Percentiles rank a stretch among this genome's conserved stretches.
These are phyloP conservation scores for Varanus komodoensis DNA, from an alignment of 2,113 vertebrate species.

Conservation along the genomic window DNA sequence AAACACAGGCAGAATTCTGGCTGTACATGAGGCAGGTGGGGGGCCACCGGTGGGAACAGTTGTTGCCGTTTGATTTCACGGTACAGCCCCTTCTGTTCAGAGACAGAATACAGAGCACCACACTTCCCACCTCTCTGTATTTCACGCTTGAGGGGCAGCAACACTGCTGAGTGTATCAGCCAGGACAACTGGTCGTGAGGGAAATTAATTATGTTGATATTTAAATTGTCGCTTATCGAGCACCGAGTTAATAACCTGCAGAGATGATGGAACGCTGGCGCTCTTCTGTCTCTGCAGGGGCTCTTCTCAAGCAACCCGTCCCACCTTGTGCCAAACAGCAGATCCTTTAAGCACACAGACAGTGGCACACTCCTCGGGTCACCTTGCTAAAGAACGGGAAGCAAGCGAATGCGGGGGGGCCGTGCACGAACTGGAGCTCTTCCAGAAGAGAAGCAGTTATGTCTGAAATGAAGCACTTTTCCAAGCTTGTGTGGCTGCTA, in stretches of 20 bases:
- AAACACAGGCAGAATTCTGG: not conserved
- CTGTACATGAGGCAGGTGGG: not conserved
- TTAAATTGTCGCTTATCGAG: not conserved
- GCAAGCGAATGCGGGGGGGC: not conserved
- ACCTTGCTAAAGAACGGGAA: not conserved
- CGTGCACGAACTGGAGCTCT: not conserved
- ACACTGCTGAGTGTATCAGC: not conserved
- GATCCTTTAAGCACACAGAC: not conserved
- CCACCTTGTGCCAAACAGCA: not conserved
- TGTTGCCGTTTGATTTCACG: not conserved
- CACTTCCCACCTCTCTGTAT: not conserved
- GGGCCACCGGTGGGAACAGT: not conserved
- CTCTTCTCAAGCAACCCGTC: not conserved
- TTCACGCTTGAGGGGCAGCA: not conserved
- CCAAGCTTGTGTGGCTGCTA: not conserved
- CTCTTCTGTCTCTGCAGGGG: not conserved
- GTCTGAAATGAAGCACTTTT: not conserved
- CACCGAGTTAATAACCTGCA: conserved; percentile 1
- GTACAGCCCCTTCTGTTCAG: not conserved
- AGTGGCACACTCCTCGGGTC: not conserved
- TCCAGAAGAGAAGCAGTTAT: not conserved
- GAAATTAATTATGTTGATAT: conserved; percentile 4
- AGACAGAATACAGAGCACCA: not conserved
- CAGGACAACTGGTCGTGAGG: conserved; percentile 10
- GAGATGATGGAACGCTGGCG: not conserved